phyloP scores from a whole-genome alignment of 2,113 vertebrate species.

The Lonchura striata region DNA sequence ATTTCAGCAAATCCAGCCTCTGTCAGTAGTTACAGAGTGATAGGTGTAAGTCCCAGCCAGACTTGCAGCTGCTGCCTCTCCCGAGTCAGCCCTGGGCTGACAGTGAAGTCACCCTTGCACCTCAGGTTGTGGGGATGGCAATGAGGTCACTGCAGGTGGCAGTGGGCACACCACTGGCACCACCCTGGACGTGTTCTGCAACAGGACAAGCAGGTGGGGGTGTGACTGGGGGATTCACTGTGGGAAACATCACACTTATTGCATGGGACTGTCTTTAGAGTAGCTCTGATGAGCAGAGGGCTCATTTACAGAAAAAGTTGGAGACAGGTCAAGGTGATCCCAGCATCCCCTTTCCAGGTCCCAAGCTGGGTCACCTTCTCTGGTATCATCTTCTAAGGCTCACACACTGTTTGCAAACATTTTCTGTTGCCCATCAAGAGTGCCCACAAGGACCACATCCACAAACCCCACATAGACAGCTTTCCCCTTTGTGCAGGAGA shows the following conservation, averaged over 20 bases:
- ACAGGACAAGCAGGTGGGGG: background rate
- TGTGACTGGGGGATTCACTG: background rate
- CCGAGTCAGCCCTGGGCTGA: background rate
- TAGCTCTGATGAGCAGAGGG: background rate
- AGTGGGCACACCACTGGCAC: background rate
- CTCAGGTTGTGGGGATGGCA: background rate
- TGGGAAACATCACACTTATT: background rate
- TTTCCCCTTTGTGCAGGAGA: background rate
- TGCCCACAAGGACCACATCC: background rate
- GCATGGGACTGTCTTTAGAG: background rate
- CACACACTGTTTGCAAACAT: background rate
- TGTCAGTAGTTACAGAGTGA: slow-evolving; percentile 53
- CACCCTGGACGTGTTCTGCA: fast-evolving
- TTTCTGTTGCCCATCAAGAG: background rate
- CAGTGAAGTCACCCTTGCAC: slow-evolving; percentile 42
- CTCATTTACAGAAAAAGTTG: background rate
- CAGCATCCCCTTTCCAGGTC: background rate
- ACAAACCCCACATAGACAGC: background rate
- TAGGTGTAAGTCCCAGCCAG: slow-evolving; percentile 7
- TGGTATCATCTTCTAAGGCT: background rate
- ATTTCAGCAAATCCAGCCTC: slow-evolving; percentile 59
- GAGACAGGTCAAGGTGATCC: background rate
- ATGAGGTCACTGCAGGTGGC: background rate
- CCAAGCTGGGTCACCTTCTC: background rate
- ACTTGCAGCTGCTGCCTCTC: slow-evolving; percentile 11